Evolutionary conservation across 1,140 invertebrate genomes (phyloP), one percentile per base, ranked within the genome.

Genomic region (Bradynema listronoti): DNA sequence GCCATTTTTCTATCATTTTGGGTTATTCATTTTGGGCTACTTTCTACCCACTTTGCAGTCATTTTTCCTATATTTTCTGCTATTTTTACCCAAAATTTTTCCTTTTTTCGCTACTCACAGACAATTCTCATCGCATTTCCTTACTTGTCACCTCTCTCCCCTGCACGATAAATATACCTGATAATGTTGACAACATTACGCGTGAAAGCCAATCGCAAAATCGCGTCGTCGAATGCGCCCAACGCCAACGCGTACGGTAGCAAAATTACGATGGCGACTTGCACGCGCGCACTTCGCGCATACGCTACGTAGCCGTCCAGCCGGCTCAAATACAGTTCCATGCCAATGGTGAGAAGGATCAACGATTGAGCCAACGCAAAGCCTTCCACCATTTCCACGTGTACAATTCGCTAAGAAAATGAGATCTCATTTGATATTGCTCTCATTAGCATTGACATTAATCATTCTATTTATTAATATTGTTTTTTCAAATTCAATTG

Each of bases 351-450:
- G 0, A 69, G 16, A 24, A 69, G 24, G 22, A 69, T 43, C 4
- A 72, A 39, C 41, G 61, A 32, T 56, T 69, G 69, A 2, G 47
- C 36, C 16, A 55, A 30, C 14, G 54, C 22, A 39, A 69, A 47
- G 22, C 57, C 43, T 30, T 69, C 67, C 19, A 72, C 69, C 46
- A 69, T 57, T 14, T 46, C 55, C 24, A 41, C 45, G 24, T 69
- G 67, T 11, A 69, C 24, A 30, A 69, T 30, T 33, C 58, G 30
- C 67, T 68, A 52, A 56, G 71, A 56, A 14, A 33, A 14, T 25
- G 14, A 27, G 11, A 11, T 19, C 0, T 32, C 9, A 4, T n/a
- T 25, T n/a, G n/a, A 47, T 49, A 49, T 9, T 11, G 27, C 11
- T 9, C 11, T 49, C 24, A 16, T 16, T 11, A 30, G 24, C 11